Base-by-base conservation (phyloP, 1,140 invertebrate genomes). In the Aplysia californica region DNA sequence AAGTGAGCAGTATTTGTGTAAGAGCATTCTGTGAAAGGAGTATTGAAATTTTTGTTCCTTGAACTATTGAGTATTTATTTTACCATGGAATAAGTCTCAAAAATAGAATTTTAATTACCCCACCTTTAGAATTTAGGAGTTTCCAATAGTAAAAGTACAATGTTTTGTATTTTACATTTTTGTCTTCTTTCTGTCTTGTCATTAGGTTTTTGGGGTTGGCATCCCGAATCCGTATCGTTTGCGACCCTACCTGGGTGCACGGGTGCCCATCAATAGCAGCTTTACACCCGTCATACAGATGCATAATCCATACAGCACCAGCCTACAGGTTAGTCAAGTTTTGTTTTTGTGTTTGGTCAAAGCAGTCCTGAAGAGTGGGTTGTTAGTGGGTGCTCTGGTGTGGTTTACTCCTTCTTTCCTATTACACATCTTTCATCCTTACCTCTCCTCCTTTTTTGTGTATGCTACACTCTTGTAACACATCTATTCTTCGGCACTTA, bases 241-340 rank as follows among this genome's bases (percentile, higher is more conserved):
- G 81, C 93, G 95, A 88, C 96, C 97, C 65, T 92, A 98, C 85
- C 93, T 98, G 69, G 95, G 95, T 69, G 94, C 97, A 59, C 94
- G 94, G 88, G 93, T 98, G 90, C 97, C 97, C 72, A 91, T 96
- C 81, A 98, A 98, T 92, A 95, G 96, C 77, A 95, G 94, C 79
- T 96, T 97, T 90, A 94, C 95, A 81, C 95, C 96, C 71, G 90
- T 96, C 83, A 96, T 99, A 85, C 93, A 95, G 82, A 93, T 99
- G 91, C 94, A 98, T 91, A 99, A 99, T 93, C 97, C 97, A 83
- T 95, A 96, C 88, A 92, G 93, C 83, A 92, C 94, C 82, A 91
- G 94, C 73, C 92, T 98, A 86, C 96, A 98, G 92, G 80, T 84
- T n/a, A n/a, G n/a, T n/a, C n/a, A n/a, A n/a, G n/a, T n/a, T n/a